These are phyloP conservation scores for Botia almorhae DNA, from an alignment of 2,797 vertebrate species.

Conservation along the genomic window DNA sequence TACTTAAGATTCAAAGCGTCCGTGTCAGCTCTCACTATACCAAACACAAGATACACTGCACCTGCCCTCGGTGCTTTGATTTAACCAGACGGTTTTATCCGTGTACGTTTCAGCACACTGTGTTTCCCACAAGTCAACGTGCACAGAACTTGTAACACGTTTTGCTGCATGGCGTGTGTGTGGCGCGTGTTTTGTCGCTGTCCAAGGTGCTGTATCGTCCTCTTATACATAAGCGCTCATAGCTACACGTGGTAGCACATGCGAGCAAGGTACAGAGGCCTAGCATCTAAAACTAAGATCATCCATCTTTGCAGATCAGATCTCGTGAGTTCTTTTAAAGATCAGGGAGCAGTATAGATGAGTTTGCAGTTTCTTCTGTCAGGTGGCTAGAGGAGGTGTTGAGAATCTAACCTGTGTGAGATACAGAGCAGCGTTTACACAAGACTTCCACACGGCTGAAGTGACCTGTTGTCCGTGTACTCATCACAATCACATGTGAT, in stretches of 20 bases:
- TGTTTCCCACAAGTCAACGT: not conserved
- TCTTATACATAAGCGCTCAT: not conserved
- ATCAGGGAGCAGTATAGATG: conserved; percentile 40
- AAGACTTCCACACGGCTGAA: not conserved
- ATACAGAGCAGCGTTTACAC: not conserved
- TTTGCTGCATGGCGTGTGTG: not conserved
- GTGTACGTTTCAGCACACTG: conserved; percentile 7
- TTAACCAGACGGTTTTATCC: conserved; percentile 32
- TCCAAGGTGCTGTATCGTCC: conserved; percentile 58
- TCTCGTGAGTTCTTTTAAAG: conserved; percentile 20
- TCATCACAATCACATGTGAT: not conserved
- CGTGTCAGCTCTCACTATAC: not conserved
- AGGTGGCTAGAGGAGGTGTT: not conserved
- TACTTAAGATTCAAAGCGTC: conserved; percentile 1
- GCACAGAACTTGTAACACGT: not conserved
- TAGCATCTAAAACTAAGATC: not conserved
- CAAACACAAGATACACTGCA: conserved; percentile 34
- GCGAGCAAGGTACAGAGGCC: not conserved
- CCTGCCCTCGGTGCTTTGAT: conserved; percentile 36
- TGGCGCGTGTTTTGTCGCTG: conserved; percentile 45
- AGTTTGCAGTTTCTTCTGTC: conserved; percentile 51
- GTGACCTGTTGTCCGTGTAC: too few relatives aligned
- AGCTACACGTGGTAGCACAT: not conserved
- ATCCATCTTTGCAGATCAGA: not conserved
- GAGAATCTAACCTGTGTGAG: conserved; percentile 4